phyloP scores from a whole-genome alignment of 2,113 vertebrate species.

The Spea bombifrons region DNA sequence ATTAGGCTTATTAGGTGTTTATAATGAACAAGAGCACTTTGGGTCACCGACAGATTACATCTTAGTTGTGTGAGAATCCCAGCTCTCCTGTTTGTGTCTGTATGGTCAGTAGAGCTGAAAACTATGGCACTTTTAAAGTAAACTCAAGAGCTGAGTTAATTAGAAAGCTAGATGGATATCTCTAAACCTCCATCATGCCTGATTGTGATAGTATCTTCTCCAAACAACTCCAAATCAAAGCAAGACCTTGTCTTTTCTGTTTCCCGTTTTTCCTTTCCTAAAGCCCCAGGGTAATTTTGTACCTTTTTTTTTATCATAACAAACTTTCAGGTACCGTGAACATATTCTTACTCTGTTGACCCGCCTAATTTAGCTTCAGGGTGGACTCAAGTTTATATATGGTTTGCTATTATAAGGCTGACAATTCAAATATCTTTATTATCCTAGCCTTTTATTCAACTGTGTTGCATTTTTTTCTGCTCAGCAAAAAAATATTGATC shows the following conservation, averaged over 20 bases:
- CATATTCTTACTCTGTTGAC: conserved; percentile 7
- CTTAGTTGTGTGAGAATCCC: conserved; percentile 23
- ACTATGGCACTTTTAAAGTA: conserved; percentile 47
- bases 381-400: conserved; percentile 24
- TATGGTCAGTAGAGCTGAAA: conserved; percentile 41
- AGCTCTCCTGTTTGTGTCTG: conserved; percentile 7
- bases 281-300: neutral
- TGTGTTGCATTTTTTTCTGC: neutral
- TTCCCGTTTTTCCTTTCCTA: conserved; percentile 28
- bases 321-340: neutral
- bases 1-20: neutral
- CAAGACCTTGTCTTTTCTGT: conserved; percentile 40
- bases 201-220: conserved; percentile 53
- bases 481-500: neutral
- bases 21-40: neutral
- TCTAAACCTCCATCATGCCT: conserved; percentile 52
- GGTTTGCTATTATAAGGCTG: conserved; percentile 13
- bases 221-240: conserved; percentile 39
- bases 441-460: neutral
- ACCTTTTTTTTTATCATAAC: neutral
- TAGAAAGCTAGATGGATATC: conserved; percentile 58
- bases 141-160: conserved; percentile 51
- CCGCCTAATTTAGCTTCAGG: conserved; percentile 39
- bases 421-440: neutral
- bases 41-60: neutral